These are phyloP conservation scores for Otocyon megalotis DNA, from an alignment of 2,113 vertebrate genomes.

Conservation along the genomic window DNA sequence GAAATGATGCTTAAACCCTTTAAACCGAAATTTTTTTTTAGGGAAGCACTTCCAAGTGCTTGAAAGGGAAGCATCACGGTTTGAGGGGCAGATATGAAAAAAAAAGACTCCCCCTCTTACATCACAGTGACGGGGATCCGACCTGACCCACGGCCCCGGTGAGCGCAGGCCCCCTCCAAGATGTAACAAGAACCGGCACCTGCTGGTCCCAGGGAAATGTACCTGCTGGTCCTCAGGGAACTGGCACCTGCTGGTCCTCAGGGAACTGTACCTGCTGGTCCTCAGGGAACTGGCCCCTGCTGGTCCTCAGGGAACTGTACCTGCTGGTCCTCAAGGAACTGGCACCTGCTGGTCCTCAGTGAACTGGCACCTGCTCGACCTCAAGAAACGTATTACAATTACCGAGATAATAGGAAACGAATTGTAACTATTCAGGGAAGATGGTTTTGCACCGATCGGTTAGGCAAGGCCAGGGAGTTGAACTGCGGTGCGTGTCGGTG, in stretches of 20 bases:
- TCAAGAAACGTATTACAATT: neutral
- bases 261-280: neutral
- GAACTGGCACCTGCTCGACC: neutral
- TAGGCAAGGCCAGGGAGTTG: neutral
- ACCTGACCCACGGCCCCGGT: constrained; percentile 23
- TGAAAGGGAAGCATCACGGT: constrained; percentile 66
- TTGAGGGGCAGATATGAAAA: constrained; percentile 60
- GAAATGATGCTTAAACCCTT: constrained; percentile 64
- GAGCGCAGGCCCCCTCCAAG: neutral
- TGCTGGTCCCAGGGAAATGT: constrained; percentile 50
- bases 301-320: constrained; percentile 31
- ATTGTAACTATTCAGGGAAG: neutral
- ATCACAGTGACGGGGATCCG: constrained; percentile 6
- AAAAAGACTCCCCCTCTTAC: constrained; percentile 32
- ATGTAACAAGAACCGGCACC: constrained; percentile 17
- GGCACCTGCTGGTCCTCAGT: neutral
- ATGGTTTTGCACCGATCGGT: neutral
- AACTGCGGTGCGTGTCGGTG: neutral
- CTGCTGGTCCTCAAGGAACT: neutral
- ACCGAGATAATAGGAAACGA: constrained; percentile 44
- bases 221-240: constrained; percentile 16
- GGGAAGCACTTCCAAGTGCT: constrained; percentile 63
- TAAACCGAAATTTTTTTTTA: constrained; percentile 51
- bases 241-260: neutral
- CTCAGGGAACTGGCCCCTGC: neutral